Base-by-base conservation (phyloP, 2,888 invertebrate species). In the Pomacea canaliculata region DNA sequence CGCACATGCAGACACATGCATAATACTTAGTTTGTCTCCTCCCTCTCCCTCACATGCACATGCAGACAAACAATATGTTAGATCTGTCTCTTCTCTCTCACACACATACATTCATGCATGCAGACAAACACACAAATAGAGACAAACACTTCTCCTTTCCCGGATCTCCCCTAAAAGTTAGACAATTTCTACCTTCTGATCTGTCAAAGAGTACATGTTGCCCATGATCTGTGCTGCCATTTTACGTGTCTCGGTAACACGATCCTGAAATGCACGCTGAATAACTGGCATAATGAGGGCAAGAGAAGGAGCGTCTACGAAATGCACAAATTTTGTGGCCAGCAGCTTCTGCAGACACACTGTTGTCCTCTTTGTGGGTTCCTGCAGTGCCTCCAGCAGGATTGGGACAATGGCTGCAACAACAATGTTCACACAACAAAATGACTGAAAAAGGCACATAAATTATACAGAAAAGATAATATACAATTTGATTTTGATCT, bases 201-300 rank as follows among this genome's bases (percentile, higher is more conserved):
- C 99, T 0, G 99, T 99, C 69, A 99, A 92, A 1, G 98, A 98
- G 92, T 99, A 99, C 97, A 99, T 99, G 91, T 99, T 99, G 77
- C 99, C 98, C 85, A 99, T 98, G 90, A 99, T 99, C 92, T 99
- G 98, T 7, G 98, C 98, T 1, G 99, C 97, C 97, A 99, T 98
- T 92, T 99, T 97, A 85, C 99, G 93, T 0, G 98, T 99, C 92
- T 99, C 99, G 0, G 99, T 98, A 71, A 97, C 97, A 81, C 99
- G 94, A 92, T 99, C 99, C 92, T 97, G 95, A 92, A 99, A 99
- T 16, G 99, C 98, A 83, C 99, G 93, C 91, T 98, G 96, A 51
- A 99, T 97, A 7, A 99, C 98, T 0, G 99, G 99, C 99, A 99
- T 99, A 87, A 99, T 98, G 73, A 99, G 93, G 78, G 99, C 99